Percentiles rank a stretch among this genome's conserved stretches.
These are phyloP conservation scores for Subanguina moxae DNA, from an alignment of 1,140 invertebrate species.

Conservation along the genomic window DNA sequence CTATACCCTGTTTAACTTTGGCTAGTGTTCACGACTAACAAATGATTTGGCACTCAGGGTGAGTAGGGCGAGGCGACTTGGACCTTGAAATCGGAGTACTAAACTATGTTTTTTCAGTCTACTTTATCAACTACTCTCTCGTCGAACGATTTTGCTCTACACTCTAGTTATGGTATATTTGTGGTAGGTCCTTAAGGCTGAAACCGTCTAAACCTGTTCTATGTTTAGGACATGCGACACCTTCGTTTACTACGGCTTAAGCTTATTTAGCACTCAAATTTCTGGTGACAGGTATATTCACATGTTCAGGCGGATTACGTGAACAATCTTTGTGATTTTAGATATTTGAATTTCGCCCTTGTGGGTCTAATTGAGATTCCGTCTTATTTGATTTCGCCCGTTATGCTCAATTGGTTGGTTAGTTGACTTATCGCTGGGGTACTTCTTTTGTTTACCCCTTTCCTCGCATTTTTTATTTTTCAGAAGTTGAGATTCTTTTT, in stretches of 20 bases:
- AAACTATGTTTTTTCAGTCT: too few relatives aligned
- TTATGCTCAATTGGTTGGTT: slow-evolving; percentile 36
- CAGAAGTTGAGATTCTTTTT: too few relatives aligned
- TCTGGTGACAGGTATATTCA: slow-evolving; percentile 47
- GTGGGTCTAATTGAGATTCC: slow-evolving; percentile 58
- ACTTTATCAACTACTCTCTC: slow-evolving; percentile 16
- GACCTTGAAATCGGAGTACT: too few relatives aligned
- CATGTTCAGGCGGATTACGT: too few relatives aligned
- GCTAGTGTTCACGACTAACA: too few relatives aligned
- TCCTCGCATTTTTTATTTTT: too few relatives aligned
- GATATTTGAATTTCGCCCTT: slow-evolving; percentile 60
- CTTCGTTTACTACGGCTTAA: slow-evolving; percentile 61
- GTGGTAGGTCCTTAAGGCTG: slow-evolving; percentile 16
- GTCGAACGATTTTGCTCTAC: slow-evolving; percentile 18
- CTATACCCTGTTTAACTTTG: too few relatives aligned
- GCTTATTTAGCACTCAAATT: slow-evolving; percentile 55
- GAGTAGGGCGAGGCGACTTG: too few relatives aligned
- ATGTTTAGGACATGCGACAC: slow-evolving; percentile 44
- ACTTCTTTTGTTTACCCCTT: too few relatives aligned
- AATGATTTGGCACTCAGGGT: too few relatives aligned
- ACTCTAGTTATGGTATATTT: slow-evolving; percentile 25
- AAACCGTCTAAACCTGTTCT: background rate
- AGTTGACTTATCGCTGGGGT: background rate
- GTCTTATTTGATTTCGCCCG: slow-evolving; percentile 46
- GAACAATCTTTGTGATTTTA: too few relatives aligned